Evolutionary conservation across 2,888 invertebrate species (phyloP).

Genomic region (Euzophera pinguis): DNA sequence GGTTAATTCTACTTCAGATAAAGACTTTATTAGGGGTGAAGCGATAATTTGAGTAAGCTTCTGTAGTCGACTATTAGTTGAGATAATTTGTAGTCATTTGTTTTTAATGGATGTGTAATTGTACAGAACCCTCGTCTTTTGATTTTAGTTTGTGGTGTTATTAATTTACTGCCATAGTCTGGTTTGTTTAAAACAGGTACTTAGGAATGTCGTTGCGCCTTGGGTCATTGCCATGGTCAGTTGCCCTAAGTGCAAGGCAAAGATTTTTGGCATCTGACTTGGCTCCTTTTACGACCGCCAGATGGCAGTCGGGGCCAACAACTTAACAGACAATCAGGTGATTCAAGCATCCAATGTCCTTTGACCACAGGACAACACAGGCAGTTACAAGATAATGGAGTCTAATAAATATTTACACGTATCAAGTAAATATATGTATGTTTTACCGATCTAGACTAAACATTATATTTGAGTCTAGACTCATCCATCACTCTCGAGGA

Average conservation of each 20-base stretch:
- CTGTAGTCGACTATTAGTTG: constrained; percentile 19
- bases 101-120: constrained; percentile 9
- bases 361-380: too few relatives aligned
- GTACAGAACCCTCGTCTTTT: not conserved
- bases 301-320: too few relatives aligned
- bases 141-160: not conserved
- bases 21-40: constrained; percentile 19
- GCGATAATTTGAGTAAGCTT: constrained; percentile 36
- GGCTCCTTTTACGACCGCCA: too few relatives aligned
- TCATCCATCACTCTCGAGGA: constrained; percentile 14
- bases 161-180: not conserved
- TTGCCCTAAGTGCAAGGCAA: too few relatives aligned
- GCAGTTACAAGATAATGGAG: too few relatives aligned
- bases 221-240: too few relatives aligned
- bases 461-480: constrained; percentile 16
- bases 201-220: too few relatives aligned
- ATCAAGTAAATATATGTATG: not conserved
- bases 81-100: constrained; percentile 6
- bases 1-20: constrained; percentile 6
- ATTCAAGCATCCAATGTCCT: too few relatives aligned
- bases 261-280: too few relatives aligned
- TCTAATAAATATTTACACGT: too few relatives aligned
- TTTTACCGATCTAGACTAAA: not conserved
- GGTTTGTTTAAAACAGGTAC: too few relatives aligned
- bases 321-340: too few relatives aligned